Conservation (phyloP, 2,888 invertebrate species). For the Polydrusus cervinus region DNA sequence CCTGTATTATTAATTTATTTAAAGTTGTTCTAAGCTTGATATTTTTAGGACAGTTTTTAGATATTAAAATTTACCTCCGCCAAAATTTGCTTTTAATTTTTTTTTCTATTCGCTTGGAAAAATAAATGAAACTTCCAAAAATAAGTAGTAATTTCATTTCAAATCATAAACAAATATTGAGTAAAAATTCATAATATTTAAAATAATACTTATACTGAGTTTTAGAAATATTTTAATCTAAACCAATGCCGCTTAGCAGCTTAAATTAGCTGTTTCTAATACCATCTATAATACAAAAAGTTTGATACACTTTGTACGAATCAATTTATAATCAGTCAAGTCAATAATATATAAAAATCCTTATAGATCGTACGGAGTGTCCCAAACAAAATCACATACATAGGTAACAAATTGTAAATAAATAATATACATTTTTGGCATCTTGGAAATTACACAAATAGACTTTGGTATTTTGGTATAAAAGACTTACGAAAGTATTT, state of each 20-base stretch:
- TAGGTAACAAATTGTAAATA: conserved; percentile 72
- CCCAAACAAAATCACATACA: conserved; percentile 70
- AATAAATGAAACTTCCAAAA: no score
- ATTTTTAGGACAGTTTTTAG: no score
- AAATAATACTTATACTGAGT: not conserved
- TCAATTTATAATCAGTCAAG: conserved; percentile 66
- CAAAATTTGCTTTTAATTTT: no score
- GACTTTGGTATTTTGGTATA: conserved; percentile 77
- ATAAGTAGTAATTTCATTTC: no score
- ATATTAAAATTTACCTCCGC: no score
- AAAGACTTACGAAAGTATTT: conserved; percentile 68
- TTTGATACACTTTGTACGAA: conserved; percentile 59
- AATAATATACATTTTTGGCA: conserved; percentile 75
- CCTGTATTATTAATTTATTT: no score
- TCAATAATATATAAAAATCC: conserved; percentile 58
- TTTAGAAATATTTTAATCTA: conserved; percentile 49
- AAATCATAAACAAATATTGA: not conserved
- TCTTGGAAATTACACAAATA: conserved; percentile 79
- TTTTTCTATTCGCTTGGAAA: no score
- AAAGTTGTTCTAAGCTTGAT: no score
- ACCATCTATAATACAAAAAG: conserved; percentile 52
- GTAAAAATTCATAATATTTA: no score
- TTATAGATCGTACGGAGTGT: conserved; percentile 58
- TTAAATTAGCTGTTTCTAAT: conserved; percentile 46
- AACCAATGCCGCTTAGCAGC: conserved; percentile 40